Conservation (phyloP, 2,113 vertebrate genomes). For the Daboia siamensis region DNA sequence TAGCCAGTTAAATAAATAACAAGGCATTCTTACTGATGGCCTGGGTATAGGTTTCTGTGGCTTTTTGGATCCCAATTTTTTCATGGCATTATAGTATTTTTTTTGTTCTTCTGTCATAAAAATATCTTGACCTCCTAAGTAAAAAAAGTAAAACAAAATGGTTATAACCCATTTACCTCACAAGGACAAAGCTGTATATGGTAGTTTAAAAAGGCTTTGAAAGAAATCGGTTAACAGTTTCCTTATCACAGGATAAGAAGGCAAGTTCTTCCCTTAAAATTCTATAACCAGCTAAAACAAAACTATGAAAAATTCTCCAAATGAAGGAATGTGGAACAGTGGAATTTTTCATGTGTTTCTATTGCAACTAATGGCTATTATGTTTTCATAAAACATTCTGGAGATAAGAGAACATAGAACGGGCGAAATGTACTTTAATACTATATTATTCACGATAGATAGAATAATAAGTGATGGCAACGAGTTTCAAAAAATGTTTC, state of each 20-base stretch:
- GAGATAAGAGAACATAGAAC: not conserved
- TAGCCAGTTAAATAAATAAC: not conserved
- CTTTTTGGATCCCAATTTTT: slow-evolving; percentile 81
- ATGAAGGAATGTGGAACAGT: not conserved
- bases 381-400: not conserved
- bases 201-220: not conserved
- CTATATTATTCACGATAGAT: not conserved
- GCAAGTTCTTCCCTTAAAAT: not conserved
- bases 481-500: not conserved
- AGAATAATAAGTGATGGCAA: not conserved
- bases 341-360: not conserved
- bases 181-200: not conserved
- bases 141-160: slow-evolving; percentile 68
- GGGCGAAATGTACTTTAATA: not conserved
- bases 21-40: slow-evolving; percentile 65
- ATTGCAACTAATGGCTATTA: not conserved
- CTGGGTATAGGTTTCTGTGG: slow-evolving; percentile 82
- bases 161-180: slow-evolving; percentile 57
- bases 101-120: slow-evolving; percentile 86
- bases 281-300: not conserved
- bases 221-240: not conserved
- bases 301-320: not conserved
- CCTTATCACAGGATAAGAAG: not conserved
- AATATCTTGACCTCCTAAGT: slow-evolving; percentile 84
- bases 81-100: slow-evolving; percentile 85